These are phyloP conservation scores for Selene dorsalis DNA, from an alignment of 2,797 vertebrate species.

Conservation along the genomic window DNA sequence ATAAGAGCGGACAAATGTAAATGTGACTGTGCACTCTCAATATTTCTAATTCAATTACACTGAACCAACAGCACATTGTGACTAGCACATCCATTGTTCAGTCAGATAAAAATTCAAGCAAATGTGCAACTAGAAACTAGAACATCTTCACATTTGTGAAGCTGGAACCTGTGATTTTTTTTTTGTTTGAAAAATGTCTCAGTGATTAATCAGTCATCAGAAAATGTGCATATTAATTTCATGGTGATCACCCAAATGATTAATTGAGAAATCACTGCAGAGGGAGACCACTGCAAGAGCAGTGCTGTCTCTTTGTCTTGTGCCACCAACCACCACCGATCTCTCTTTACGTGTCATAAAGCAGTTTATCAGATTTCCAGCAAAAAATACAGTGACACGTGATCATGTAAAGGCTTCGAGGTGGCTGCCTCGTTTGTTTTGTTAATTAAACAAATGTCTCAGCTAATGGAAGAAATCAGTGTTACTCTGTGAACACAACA, in stretches of 20 bases:
- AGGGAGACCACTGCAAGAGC: too few species aligned
- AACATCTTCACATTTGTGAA: constrained; percentile 1
- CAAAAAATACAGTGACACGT: constrained; percentile 9
- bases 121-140: neutral
- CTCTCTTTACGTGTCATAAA: constrained; percentile 14
- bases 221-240: constrained; percentile 9
- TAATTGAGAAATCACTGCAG: neutral
- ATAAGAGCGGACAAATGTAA: neutral
- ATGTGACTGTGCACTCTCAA: neutral
- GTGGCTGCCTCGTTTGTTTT: constrained; percentile 29
- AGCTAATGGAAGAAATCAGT: constrained; percentile 30
- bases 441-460: constrained; percentile 38
- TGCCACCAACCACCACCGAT: neutral
- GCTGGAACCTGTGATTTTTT: neutral
- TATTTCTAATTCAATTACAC: neutral
- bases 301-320: neutral
- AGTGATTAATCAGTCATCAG: neutral
- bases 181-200: neutral
- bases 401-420: constrained; percentile 1
- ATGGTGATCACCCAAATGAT: constrained; percentile 12
- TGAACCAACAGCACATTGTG: too few species aligned
- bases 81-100: neutral
- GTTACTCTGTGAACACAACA: constrained; percentile 31
- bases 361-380: constrained; percentile 6
- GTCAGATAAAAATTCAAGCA: neutral